Evolutionary conservation across 2,797 vertebrate species (phyloP).

Genomic region (Knipowitschia caucasica): DNA sequence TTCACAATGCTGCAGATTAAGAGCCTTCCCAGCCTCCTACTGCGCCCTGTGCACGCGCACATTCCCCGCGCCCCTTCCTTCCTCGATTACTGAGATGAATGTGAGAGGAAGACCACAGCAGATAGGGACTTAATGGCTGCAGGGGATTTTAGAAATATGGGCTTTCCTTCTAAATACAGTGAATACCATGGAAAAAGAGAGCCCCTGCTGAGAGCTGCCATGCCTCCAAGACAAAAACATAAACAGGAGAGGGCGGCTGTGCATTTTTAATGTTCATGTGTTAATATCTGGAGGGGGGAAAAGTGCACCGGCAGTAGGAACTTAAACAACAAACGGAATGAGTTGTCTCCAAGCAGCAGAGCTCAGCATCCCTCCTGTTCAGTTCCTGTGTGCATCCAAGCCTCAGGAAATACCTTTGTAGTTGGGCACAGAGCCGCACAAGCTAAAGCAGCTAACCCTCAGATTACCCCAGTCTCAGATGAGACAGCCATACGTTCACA

Average conservation of each 20-base stretch:
- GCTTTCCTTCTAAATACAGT: constrained; percentile 15
- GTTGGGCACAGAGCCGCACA: constrained; percentile 55
- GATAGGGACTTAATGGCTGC: constrained; percentile 14
- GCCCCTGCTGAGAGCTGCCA: constrained; percentile 24
- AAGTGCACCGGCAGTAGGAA: constrained; percentile 39
- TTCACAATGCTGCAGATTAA: constrained; percentile 62
- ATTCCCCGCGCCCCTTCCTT: constrained; percentile 5
- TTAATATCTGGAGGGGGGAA: constrained; percentile 60
- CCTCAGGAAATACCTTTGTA: constrained; percentile 70
- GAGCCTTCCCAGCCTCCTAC: constrained; percentile 55
- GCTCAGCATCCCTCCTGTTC: constrained; percentile 42
- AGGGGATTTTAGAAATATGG: constrained; percentile 20
- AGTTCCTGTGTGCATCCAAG: constrained; percentile 48
- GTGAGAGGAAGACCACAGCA: constrained; percentile 20
- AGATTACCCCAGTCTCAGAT: constrained; percentile 66
- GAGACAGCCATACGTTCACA: constrained; percentile 57
- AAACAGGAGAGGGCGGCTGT: constrained; percentile 57
- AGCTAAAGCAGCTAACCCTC: constrained; percentile 59
- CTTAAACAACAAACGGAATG: constrained; percentile 58
- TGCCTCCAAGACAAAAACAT: constrained; percentile 58
- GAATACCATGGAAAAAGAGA: constrained; percentile 17
- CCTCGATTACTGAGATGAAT: constrained; percentile 17
- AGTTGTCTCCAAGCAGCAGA: constrained; percentile 60
- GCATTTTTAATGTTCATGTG: constrained; percentile 66
- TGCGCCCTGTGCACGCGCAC: constrained; percentile 14